phyloP scores from a whole-genome alignment of 2,888 invertebrate genomes.

The Nemoura dubitans region DNA sequence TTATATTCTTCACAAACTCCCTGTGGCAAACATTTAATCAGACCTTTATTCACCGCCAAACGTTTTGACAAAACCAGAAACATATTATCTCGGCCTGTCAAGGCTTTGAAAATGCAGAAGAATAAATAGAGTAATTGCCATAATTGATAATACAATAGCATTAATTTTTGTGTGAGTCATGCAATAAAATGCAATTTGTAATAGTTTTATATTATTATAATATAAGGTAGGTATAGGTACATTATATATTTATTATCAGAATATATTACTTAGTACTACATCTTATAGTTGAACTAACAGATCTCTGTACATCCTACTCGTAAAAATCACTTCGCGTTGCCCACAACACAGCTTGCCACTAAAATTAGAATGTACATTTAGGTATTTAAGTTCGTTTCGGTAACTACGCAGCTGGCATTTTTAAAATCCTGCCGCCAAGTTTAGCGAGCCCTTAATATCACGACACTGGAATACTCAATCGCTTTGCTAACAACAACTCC shows the following conservation, averaged over 20 bases:
- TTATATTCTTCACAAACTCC: no score
- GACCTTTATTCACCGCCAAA: neutral
- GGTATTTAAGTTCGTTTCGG: neutral
- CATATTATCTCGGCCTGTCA: neutral
- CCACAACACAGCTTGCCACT: neutral
- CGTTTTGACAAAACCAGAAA: neutral
- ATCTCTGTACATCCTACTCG: neutral
- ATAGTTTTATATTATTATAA: neutral
- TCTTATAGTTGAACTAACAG: neutral
- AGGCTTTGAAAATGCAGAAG: neutral
- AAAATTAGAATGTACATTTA: neutral
- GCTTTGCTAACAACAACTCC: neutral
- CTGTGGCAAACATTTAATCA: neutral
- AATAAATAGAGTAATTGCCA: neutral
- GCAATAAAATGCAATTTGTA: neutral
- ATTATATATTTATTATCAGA: conserved; percentile 1
- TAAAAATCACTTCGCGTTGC: neutral
- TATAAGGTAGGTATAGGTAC: neutral
- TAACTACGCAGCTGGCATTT: neutral
- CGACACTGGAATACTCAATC: neutral
- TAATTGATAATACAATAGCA: no score
- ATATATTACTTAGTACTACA: conserved; percentile 1
- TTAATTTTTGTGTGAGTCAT: neutral
- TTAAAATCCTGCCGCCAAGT: no score
- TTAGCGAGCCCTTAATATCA: neutral